phyloP scores from a whole-genome alignment of 2,888 invertebrate genomes.

The Oasisia sp. region DNA sequence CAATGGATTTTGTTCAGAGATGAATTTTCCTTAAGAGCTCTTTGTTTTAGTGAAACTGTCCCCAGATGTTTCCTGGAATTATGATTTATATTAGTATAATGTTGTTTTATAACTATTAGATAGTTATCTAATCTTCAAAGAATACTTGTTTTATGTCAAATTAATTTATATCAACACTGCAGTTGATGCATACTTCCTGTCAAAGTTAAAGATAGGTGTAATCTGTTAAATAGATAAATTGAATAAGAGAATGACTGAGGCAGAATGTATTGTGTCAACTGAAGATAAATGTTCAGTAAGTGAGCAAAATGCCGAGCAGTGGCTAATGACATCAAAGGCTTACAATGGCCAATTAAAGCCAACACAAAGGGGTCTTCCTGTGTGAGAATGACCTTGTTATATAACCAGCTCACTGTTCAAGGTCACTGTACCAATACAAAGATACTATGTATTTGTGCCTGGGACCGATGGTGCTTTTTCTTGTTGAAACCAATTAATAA shows the following conservation, averaged over 20 bases:
- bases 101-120: not conserved
- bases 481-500: not conserved
- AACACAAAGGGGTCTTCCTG: not conserved
- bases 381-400: not conserved
- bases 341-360: not conserved
- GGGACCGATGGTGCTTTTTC: not conserved
- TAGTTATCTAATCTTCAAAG: not conserved
- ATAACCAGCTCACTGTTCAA: not conserved
- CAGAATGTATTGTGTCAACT: not conserved
- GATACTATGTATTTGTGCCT: not conserved
- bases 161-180: not conserved
- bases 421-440: not conserved
- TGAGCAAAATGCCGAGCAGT: not conserved
- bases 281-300: not conserved
- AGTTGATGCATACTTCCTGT: not conserved
- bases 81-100: not conserved
- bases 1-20: too few species aligned
- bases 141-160: not conserved
- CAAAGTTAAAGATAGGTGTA: not conserved
- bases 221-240: not conserved
- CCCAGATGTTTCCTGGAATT: not conserved
- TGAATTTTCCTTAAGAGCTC: too few species aligned
- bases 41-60: too few species aligned
- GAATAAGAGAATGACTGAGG: not conserved
- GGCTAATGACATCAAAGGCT: not conserved